Base-by-base conservation (phyloP, 1,140 invertebrate species). In the Argopecten irradians region DNA sequence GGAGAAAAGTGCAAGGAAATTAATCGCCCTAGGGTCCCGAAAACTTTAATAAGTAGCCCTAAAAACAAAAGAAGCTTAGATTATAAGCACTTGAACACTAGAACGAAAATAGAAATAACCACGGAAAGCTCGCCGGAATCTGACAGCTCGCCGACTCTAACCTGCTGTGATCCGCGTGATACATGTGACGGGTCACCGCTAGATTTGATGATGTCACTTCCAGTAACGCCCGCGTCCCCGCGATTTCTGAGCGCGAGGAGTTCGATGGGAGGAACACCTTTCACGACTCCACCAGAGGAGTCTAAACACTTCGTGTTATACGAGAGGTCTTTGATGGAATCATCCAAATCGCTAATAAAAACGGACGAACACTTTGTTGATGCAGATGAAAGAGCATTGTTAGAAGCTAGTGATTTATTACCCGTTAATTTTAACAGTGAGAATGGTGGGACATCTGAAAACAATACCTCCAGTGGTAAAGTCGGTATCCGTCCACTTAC, bases 1-100 rank as follows among this genome's bases (percentile, higher is more conserved):
- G 55, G n/a, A 28, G 55, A 71, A 71, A 71, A 71, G 55, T 71
- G 55, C 55, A 71, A 71, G 55, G 55, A 71, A n/a, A 71, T 71
- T 28, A 71, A 71, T 71, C 55, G 55, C 8, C 55, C 55, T 28
- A 71, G 28, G 8, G 55, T 71, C 55, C 55, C 55, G 1, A 71
- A 71, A 71, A 71, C 22, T 28, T 71, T 71, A 28, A 28, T 71
- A 71, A 28, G 55, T 71, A 71, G 55, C 28, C 55, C 55, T 71
- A 71, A n/a, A 71, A 71, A 71, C 55, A 71, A 71, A 71, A 71
- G 22, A n/a, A 16, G 55, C n/a, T 71, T 71, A 71, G 55, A 71
- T 28, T 71, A 71, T 71, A 71, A 28, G 55, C 55, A 71, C 55
- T 71, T 71, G n/a, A 71, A 71, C 14, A 28, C 55, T 28, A n/a